Conservation (phyloP, 2,888 invertebrate species). For the Biston betularia region DNA sequence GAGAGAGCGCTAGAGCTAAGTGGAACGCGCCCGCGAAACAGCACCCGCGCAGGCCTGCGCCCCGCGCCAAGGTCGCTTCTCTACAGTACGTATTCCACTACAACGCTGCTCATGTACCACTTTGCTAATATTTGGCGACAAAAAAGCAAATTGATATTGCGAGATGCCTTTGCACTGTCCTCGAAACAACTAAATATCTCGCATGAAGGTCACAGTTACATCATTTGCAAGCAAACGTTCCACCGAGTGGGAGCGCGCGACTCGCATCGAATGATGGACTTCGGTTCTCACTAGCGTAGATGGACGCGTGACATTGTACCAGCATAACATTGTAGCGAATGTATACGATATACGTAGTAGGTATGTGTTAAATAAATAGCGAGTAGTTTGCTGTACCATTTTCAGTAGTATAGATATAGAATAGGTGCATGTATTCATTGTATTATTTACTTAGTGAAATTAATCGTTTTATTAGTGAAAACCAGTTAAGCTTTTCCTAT, state of each 20-base stretch:
- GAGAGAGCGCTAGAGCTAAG: constrained; percentile 79
- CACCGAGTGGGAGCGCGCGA: constrained; percentile 7
- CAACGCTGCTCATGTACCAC: constrained; percentile 16
- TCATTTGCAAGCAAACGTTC: constrained; percentile 20
- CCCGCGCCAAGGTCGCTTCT: constrained; percentile 72
- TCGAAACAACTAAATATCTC: constrained; percentile 19
- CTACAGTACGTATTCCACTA: constrained; percentile 17
- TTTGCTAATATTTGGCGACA: constrained; percentile 32
- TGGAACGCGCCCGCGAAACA: constrained; percentile 81
- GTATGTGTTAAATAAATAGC: too few relatives aligned
- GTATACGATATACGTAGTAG: too few relatives aligned
- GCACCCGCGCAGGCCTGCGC: constrained; percentile 64
- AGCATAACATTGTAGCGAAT: background rate
- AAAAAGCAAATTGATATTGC: constrained; percentile 44
- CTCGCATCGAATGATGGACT: background rate
- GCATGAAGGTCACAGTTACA: constrained; percentile 27
- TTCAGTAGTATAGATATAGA: too few relatives aligned
- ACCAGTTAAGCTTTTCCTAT: too few relatives aligned
- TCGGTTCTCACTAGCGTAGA: background rate
- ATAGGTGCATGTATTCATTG: too few relatives aligned
- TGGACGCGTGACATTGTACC: constrained; percentile 8
- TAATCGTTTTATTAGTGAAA: too few relatives aligned
- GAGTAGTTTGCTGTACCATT: too few relatives aligned
- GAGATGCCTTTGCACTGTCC: constrained; percentile 46
- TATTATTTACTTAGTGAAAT: too few relatives aligned